Base-by-base conservation (phyloP, 2,113 vertebrate genomes). In the Trochalopteron elliotii region DNA sequence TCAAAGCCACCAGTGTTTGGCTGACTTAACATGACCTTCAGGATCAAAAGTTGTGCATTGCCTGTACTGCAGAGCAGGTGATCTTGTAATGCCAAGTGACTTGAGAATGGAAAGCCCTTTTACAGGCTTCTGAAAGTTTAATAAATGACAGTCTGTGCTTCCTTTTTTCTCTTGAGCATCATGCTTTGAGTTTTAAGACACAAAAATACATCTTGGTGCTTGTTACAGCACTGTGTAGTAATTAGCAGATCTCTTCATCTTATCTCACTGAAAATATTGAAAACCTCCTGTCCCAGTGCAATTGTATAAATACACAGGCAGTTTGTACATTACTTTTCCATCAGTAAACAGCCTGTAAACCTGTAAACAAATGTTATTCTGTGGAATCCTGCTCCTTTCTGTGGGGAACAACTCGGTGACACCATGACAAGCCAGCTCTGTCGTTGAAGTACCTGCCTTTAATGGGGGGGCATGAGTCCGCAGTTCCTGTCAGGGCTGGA, bases 211-310 rank as follows among this genome's bases (percentile, higher is more conserved):
- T 40, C 64, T 37, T 50, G 24, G 47, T 87, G 69, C 79, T 83
- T 70, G 50, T 78, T 74, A 35, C 20, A 50, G 86, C 40, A 24
- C 47, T 30, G 31, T 60, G 60, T 83, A 67, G 56, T 64, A 88
- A 93, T 92, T 80, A 80, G 76, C 42, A 81, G 35, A 80, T 89
- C 31, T 59, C 79, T 94, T 96, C 50, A 67, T 96, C 63, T 50
- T 79, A 28, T 22, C 57, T 45, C 53, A 35, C 76, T 67, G 69
- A 86, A 86, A 93, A 67, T 71, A 64, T 0, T 86, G 72, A 53
- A 84, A 87, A 84, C 28, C 52, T 78, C 47, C 53, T 5, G 1
- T 78, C 70, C 61, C 65, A 50, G 25, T 52, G 49, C 53, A 77
- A 20, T 3, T 78, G 16, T 82, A 23, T 78, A 53, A 89, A 84